Evolutionary conservation across 2,797 vertebrate species (phyloP), one percentile per base, ranked within the genome.

Genomic region (Crax fasciolata): DNA sequence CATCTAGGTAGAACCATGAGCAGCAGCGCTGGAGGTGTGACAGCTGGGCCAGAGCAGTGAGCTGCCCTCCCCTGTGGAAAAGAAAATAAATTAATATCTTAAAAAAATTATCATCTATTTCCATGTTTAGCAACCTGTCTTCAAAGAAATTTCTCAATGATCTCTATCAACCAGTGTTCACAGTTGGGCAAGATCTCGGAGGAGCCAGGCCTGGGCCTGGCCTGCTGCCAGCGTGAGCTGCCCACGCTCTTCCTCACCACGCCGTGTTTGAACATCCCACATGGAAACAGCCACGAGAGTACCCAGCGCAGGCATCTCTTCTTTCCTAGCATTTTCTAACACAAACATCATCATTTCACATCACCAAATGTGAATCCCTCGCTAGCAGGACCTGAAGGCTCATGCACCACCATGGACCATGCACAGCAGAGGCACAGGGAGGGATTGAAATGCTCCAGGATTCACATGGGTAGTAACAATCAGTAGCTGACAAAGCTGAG

Each of bases 331-430:
- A 8, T 59, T 68, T 41, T 67, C 25, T 44, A 13, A 24, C 15
- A 12, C 11, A 55, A 39, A 67, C 19, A 24, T 8, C 23, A 46
- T 30, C 6, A 32, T 67, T 61, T 43, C 13, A 12, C 13, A 9
- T 41, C 61, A 51, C n/a, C 20, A 70, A 13, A n/a, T 14, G 7
- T 0, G 0, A 54, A 20, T 55, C 57, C 65, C 38, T 63, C 49
- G 28, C 62, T 41, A 65, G 55, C 38, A 32, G 57, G 72, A 30
- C 44, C 27, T 13, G 32, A 52, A 23, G 55, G 61, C 61, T 48
- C 41, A 1, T 17, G 6, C 51, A 21, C 51, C 24, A 13, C 54
- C 15, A 0, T 10, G 6, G 6, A 49, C 55, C 48, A 3, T 2
- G n/a, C 20, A 10, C 48, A 1, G 19, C 39, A 19, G 30, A 52